Evolutionary conservation across 1,140 invertebrate genomes (phyloP), one percentile per base, ranked within the genome.

Genomic region (Cydia fagiglandana): DNA sequence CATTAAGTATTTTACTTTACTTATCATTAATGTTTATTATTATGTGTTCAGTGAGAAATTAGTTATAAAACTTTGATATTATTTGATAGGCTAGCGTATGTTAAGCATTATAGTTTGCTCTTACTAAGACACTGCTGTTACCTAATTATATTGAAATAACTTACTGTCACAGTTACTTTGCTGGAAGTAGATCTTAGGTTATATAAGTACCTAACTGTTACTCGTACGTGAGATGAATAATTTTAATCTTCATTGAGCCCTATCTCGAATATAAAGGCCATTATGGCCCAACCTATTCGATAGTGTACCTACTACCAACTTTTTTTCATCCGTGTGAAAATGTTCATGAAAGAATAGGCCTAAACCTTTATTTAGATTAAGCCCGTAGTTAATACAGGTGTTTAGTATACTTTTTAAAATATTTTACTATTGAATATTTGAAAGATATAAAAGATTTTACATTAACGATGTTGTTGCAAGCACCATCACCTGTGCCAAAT

Each of bases 401-500:
- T 76, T 87, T 87, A 86, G 86, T 83, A 86, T 88, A 88, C 81
- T 84, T 88, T 84, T 82, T 83, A 85, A 80, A 80, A 84, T 85
- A 83, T 84, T 86, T 83, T 81, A 81, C 79, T 85, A 82, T 78
- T 80, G 75, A 78, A 82, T 81, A 84, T 86, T 82, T 83, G 79
- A 82, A 77, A 66, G 75, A 82, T 81, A 82, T 81, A 81, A 86
- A 81, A 50, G 45, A 80, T 84, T 85, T 83, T 83, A 84, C 82
- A 84, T 83, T 83, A 80, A 81, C 73, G 84, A 83, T 84, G 84
- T 86, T 80, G 84, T 84, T 80, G 79, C 77, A 78, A 81, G 89
- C 90, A 89, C 88, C 83, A 83, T 87, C 85, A 86, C 85, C 87
- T 90, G 90, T 92, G 90, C 90, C 90, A 92, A 92, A 91, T 84